Evolutionary conservation across 2,797 vertebrate species (phyloP).

Genomic region (Craterocephalus amniculus): DNA sequence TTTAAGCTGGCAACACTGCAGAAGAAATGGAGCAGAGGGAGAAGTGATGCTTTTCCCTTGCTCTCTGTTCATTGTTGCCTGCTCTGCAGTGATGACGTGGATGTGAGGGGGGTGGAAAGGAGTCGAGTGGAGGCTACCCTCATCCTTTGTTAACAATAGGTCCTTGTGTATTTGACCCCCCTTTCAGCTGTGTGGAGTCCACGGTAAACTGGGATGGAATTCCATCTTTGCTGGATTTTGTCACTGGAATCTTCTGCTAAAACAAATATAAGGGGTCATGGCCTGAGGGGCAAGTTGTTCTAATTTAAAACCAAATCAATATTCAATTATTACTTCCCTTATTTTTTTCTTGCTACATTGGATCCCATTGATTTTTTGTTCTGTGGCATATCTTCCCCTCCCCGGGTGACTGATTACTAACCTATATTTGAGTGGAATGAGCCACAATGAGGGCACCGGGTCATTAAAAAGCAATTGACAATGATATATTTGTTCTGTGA

Average conservation of each 20-base stretch:
- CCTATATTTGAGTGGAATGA: slow-evolving; percentile 51
- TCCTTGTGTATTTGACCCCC: slow-evolving; percentile 81
- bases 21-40: slow-evolving; percentile 54
- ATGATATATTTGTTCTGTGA: slow-evolving; percentile 47
- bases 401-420: slow-evolving; percentile 59
- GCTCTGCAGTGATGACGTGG: slow-evolving; percentile 71
- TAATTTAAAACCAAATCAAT: slow-evolving; percentile 69
- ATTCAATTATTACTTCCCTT: slow-evolving; percentile 63
- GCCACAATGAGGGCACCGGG: slow-evolving; percentile 42
- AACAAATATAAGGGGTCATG: slow-evolving; percentile 24
- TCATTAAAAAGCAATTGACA: slow-evolving; percentile 45
- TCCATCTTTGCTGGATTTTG: slow-evolving; percentile 58
- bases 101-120: slow-evolving; percentile 54
- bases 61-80: slow-evolving; percentile 73
- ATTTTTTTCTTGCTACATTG: slow-evolving; percentile 25
- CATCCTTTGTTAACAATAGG: slow-evolving; percentile 80
- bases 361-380: slow-evolving; percentile 48
- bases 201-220: slow-evolving; percentile 61
- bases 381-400: slow-evolving; percentile 18
- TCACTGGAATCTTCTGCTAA: slow-evolving; percentile 26
- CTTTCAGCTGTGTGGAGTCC: slow-evolving; percentile 62
- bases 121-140: slow-evolving; percentile 71
- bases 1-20: slow-evolving; percentile 72
- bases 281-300: slow-evolving; percentile 46
- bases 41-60: slow-evolving; percentile 46